A percentile compares a stretch with the other conserved stretches of the same genome.
Conservation (phyloP, 2,888 invertebrate species). For the Plagodis dolabraria region DNA sequence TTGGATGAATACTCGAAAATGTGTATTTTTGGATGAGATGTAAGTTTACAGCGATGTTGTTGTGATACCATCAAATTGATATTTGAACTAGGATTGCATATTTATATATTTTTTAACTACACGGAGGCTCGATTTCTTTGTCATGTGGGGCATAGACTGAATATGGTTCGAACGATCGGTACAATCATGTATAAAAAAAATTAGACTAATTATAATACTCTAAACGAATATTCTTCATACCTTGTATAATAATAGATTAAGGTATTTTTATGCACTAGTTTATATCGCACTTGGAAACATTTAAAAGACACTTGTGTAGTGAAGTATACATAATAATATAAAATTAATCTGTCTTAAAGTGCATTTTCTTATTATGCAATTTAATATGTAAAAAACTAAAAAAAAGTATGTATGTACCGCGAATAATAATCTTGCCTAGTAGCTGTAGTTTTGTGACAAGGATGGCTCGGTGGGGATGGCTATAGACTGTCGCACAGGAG, state of each 20-base stretch:
- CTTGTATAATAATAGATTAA: constrained; percentile 24
- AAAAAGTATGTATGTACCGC: constrained; percentile 15
- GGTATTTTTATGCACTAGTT: constrained; percentile 53
- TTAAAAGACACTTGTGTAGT: constrained; percentile 46
- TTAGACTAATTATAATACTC: constrained; percentile 13
- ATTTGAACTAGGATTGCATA: constrained; percentile 16
- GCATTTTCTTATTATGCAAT: constrained; percentile 13
- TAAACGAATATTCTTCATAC: constrained; percentile 18
- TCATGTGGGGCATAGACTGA: constrained; percentile 16
- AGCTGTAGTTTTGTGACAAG: constrained; percentile 32
- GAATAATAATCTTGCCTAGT: constrained; percentile 36
- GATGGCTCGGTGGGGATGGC: no score
- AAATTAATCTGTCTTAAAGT: constrained; percentile 12
- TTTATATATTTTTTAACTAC: not conserved
- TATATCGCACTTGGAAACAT: constrained; percentile 53
- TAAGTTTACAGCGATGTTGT: constrained; percentile 23
- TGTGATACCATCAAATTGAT: constrained; percentile 24
- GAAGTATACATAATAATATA: not conserved
- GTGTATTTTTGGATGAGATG: constrained; percentile 55
- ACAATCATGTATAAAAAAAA: constrained; percentile 5
- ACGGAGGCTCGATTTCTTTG: constrained; percentile 6
- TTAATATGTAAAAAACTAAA: not conserved
- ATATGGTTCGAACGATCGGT: constrained; percentile 9
- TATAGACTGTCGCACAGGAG: not conserved
- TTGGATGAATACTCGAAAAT: constrained; percentile 48